These are phyloP conservation scores for Platichthys flesus DNA, from an alignment of 2,113 vertebrate genomes.

Conservation along the genomic window DNA sequence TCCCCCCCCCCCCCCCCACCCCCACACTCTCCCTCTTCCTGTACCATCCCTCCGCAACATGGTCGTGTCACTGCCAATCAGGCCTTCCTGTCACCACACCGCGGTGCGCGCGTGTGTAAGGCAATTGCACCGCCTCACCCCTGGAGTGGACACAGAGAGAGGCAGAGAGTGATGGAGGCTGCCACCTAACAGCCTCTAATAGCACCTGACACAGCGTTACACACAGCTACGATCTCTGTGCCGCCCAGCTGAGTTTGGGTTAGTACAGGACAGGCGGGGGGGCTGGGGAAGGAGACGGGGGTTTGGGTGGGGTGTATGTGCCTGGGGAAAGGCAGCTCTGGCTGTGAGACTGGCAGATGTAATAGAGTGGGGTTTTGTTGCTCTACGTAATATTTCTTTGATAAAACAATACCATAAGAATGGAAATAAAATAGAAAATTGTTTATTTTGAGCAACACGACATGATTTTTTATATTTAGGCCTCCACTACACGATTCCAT, in stretches of 20 bases:
- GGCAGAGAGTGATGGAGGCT: conserved; percentile 79
- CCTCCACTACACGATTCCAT: background rate
- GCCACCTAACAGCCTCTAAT: conserved; percentile 82
- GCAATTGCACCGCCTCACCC: conserved; percentile 80
- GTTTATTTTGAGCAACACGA: background rate
- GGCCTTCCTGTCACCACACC: conserved; percentile 76
- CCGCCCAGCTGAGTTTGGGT: conserved; percentile 77
- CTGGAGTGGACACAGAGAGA: conserved; percentile 78
- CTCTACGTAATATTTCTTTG: conserved; percentile 36
- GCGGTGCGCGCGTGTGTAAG: conserved; percentile 68
- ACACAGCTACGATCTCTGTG: conserved; percentile 70
- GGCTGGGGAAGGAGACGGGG: conserved; percentile 9
- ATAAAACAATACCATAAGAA: conserved; percentile 14
- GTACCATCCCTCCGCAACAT: conserved; percentile 72
- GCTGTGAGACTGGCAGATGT: conserved; percentile 43
- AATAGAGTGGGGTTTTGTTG: conserved; percentile 4
- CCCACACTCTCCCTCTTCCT: conserved; percentile 32
- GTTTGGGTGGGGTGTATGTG: conserved; percentile 42
- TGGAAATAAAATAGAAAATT: background rate
- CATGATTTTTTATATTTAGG: conserved; percentile 14
- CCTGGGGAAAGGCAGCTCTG: conserved; percentile 36
- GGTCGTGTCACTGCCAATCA: conserved; percentile 81
- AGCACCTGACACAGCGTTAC: conserved; percentile 81
- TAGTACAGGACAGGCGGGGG: conserved; percentile 58
- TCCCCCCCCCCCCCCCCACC: conserved; percentile 49